phyloP scores from a whole-genome alignment of 2,888 invertebrate genomes.

The Trachelus stipa region DNA sequence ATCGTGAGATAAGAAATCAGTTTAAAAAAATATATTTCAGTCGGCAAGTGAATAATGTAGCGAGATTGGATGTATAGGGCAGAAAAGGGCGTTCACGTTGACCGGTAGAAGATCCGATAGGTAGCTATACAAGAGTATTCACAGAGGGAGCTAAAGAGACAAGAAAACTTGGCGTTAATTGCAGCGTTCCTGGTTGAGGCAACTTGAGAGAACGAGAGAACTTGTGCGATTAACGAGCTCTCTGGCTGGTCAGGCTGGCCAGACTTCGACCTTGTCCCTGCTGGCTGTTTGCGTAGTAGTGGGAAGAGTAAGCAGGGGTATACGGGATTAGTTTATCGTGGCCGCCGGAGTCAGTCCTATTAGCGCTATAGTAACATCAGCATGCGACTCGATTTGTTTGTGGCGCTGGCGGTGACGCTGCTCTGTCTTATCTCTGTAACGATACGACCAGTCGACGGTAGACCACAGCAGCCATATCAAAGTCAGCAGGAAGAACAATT shows the following conservation, averaged over 20 bases:
- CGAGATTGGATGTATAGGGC: background rate
- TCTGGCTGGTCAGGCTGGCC: background rate
- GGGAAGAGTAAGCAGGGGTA: background rate
- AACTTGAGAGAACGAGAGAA: background rate
- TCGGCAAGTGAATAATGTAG: background rate
- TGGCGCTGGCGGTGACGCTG: slow-evolving; percentile 30
- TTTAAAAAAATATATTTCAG: background rate
- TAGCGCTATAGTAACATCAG: slow-evolving; percentile 21
- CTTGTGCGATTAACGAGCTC: background rate
- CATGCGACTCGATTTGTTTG: slow-evolving; percentile 39
- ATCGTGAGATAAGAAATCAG: background rate
- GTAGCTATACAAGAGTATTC: background rate
- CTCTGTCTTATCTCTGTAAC: background rate
- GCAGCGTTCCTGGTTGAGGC: background rate
- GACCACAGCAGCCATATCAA: background rate
- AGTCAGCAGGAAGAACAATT: background rate
- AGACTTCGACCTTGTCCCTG: background rate
- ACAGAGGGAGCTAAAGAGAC: background rate
- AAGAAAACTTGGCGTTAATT: background rate
- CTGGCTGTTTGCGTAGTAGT: background rate
- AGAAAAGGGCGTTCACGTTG: background rate
- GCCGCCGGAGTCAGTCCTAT: slow-evolving; percentile 27
- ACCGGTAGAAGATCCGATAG: background rate
- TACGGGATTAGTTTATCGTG: background rate
- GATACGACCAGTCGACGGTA: slow-evolving; percentile 4